Evolutionary conservation across 2,797 vertebrate genomes (phyloP).

Genomic region (Pteropus rufus): DNA sequence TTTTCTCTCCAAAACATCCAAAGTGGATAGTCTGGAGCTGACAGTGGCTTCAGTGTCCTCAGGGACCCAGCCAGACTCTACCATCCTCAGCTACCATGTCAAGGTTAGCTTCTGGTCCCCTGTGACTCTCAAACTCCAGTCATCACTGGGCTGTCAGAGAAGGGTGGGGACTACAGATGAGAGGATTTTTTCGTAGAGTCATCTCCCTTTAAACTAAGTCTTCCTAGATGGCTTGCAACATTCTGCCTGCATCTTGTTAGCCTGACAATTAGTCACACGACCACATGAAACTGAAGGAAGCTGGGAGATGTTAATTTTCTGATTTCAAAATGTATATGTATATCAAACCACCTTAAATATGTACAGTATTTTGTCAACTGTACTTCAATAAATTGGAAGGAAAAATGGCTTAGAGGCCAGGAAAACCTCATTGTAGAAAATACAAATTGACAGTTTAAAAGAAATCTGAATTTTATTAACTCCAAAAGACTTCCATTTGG

Average conservation of each 20-base stretch:
- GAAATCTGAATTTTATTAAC: conserved; percentile 13
- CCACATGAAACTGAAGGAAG: neutral
- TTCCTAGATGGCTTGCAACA: neutral
- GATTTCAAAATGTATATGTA: neutral
- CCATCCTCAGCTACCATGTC: neutral
- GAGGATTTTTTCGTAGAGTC: neutral
- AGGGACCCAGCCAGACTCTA: neutral
- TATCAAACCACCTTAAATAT: neutral
- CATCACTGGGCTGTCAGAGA: neutral
- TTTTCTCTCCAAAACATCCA: neutral
- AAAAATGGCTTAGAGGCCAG: neutral
- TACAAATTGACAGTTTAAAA: neutral
- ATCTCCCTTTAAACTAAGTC: neutral
- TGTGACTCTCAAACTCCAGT: neutral
- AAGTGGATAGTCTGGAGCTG: neutral
- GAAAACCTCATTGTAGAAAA: neutral
- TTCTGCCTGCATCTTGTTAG: neutral
- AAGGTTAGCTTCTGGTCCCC: neutral
- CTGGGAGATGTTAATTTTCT: neutral
- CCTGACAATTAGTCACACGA: neutral
- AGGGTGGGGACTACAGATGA: neutral
- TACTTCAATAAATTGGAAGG: neutral
- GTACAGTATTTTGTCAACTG: neutral
- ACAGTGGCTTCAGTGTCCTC: neutral
- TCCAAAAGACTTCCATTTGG: neutral